These are phyloP conservation scores for Butorides virescens DNA, from an alignment of 2,113 vertebrate species.

Conservation along the genomic window DNA sequence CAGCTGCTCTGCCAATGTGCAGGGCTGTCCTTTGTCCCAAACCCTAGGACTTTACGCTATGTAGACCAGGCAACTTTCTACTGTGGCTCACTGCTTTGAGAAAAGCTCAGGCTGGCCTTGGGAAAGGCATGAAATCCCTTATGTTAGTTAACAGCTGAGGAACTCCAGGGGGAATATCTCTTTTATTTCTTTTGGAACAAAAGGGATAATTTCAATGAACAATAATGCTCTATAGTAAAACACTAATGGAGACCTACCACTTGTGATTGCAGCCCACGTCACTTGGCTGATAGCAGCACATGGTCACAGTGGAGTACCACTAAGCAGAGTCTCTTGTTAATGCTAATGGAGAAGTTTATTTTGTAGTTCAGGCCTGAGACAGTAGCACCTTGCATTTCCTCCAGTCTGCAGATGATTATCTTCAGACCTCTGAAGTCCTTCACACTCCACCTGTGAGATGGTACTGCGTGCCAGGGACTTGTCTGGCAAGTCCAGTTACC, in stretches of 20 bases:
- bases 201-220: not conserved
- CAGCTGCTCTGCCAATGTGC: not conserved
- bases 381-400: not conserved
- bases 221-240: not conserved
- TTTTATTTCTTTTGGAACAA: not conserved
- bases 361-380: not conserved
- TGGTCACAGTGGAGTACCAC: not conserved
- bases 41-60: not conserved
- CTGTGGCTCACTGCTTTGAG: not conserved
- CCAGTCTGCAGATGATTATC: not conserved
- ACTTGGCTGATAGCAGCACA: not conserved
- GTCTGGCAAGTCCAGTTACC: not conserved
- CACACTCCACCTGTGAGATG: not conserved
- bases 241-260: not conserved
- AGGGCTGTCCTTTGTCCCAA: not conserved
- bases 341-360: not conserved
- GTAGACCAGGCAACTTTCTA: not conserved
- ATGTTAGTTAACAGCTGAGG: not conserved
- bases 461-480: too few species aligned
- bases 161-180: not conserved
- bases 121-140: not conserved
- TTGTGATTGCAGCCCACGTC: not conserved
- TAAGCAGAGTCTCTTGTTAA: not conserved
- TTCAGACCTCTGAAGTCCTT: not conserved
- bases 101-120: not conserved